Evolutionary conservation across 2,888 invertebrate genomes (phyloP), one percentile per base, ranked within the genome.

Genomic region (Lysandra bellargus): DNA sequence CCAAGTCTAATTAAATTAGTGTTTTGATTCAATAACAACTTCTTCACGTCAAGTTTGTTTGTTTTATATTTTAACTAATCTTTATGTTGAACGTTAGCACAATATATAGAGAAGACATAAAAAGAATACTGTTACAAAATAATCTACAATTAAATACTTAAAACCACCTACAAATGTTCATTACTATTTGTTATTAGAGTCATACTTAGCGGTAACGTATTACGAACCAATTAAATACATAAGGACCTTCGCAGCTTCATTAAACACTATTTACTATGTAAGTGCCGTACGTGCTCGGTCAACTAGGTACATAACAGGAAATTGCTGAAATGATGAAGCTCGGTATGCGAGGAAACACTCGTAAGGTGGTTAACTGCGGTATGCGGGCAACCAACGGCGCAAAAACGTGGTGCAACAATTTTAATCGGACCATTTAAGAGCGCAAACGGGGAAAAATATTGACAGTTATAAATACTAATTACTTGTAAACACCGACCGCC

Each of bases 361-460:
- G 82, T 84, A 83, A 83, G 82, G 80, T 84, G 81, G 80, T 81
- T 82, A 83, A 53, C 30, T 53, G 33, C 75, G 75, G 84, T 82
- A 86, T 84, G 84, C 83, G 81, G 77, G 80, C 79, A 69, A 81
- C 80, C 82, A 82, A 80, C 82, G 78, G 80, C 82, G 79, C 82
- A 81, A 81, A 83, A 80, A 83, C 81, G 80, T 83, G 80, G 80
- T 83, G 82, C 83, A 82, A 84, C 84, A 81, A 85, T 85, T 85
- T 87, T 85, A 87, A 87, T 86, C 84, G 84, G 82, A 82, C 82
- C 81, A 81, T 80, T 83, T 84, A 85, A 85, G 84, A 85, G 84
- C 84, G 30, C 12, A 1, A 30, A 57, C 30, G 17, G 17, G 76
- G 9, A 76, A 76, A 76, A 57, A 76, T 76, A 76, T 76, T 76